Evolutionary conservation across 2,888 invertebrate genomes (phyloP), one percentile per base, ranked within the genome.

Genomic region (Drosophila bunnanda): DNA sequence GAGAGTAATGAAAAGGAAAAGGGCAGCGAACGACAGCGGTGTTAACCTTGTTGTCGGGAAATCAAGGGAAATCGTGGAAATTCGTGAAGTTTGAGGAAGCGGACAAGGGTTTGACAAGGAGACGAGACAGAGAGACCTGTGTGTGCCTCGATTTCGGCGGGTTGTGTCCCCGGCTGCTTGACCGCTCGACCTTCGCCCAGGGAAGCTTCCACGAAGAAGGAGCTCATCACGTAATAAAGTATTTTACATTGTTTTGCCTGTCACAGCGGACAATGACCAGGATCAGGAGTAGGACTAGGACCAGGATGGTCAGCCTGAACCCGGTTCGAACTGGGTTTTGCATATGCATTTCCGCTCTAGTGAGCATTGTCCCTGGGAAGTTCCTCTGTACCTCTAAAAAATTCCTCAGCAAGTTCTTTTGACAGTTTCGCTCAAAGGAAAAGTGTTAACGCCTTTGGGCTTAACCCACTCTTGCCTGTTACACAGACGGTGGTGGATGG

Each of bases 381-480:
- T 57, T 34, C 9, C 30, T 32, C 6, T 0, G 28, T 20, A 43
- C 41, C 43, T 43, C 15, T 2, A n/a, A 1, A 1, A 22, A 43
- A 0, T 43, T 34, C 30, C 17, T 30, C 46, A 4, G n/a, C 46
- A 46, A 39, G 58, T 52, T 50, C 55, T 46, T 12, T 1, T 6
- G 46, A 28, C 28, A 41, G 39, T 41, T 41, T 41, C 17, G 12
- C 17, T 17, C 17, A 17, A 39, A 17, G 20, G 50, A 60, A 70
- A 59, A 68, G 82, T 82, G 83, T 82, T 82, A 76, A 77, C 76
- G 75, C 68, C 56, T 70, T 74, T 73, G 69, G 69, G 77, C 57
- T 59, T 64, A 67, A 52, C 58, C 59, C 38, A 57, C 28, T 56
- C 58, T 44, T 44, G 44, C 41, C 41, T 5, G 20, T 41, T 5